Evolutionary conservation across 2,888 invertebrate genomes (phyloP).

Genomic region (Drosophila hamatofila): DNA sequence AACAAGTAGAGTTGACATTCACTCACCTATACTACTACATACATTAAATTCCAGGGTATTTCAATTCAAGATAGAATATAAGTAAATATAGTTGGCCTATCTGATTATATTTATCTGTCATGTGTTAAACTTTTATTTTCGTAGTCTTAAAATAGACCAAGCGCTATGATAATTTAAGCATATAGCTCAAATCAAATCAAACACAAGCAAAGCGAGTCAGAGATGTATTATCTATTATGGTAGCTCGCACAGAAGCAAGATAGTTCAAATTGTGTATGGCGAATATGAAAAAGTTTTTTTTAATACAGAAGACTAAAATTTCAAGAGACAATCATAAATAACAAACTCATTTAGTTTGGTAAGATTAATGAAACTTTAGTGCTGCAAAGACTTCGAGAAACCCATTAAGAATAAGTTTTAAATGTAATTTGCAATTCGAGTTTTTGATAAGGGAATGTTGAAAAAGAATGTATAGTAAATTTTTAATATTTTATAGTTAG

Average conservation of each 20-base stretch:
- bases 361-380: not conserved
- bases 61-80: not conserved
- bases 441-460: not conserved
- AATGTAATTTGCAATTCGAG: not conserved
- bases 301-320: not conserved
- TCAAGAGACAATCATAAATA: not conserved
- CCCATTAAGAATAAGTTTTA: not conserved
- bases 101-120: constrained; percentile 10
- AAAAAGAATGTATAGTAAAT: not conserved
- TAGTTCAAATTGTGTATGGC: constrained; percentile 2
- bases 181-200: constrained; percentile 6
- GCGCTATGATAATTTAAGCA: constrained; percentile 10
- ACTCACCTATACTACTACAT: not conserved
- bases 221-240: constrained; percentile 5
- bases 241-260: constrained; percentile 9
- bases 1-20: too few species aligned
- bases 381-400: not conserved
- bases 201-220: not conserved
- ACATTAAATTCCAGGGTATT: not conserved
- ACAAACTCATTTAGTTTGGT: not conserved
- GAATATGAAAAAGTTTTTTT: not conserved
- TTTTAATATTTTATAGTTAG: not conserved
- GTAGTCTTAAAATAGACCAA: constrained; percentile 14
- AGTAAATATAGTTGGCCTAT: not conserved
- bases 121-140: constrained; percentile 6